Evolutionary conservation across 2,797 vertebrate genomes (phyloP).

Genomic region (Taeniopygia guttata): DNA sequence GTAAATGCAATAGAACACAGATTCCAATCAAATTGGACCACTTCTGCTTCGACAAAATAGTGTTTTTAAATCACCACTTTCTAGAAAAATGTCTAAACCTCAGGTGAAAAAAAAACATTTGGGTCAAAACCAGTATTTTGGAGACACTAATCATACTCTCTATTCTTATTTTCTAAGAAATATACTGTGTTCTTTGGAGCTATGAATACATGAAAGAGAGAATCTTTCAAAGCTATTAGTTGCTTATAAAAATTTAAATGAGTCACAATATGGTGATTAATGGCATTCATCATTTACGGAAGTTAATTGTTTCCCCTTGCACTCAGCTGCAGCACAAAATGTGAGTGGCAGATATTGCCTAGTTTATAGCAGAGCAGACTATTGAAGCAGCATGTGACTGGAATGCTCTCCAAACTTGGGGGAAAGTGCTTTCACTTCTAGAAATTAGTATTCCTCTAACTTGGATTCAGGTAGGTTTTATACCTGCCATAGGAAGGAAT

Average conservation of each 20-base stretch:
- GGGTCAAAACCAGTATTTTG: not conserved
- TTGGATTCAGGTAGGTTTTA: not conserved
- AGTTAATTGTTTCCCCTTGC: not conserved
- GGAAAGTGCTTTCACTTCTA: not conserved
- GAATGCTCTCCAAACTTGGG: not conserved
- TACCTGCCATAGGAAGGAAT: not conserved
- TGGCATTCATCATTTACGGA: not conserved
- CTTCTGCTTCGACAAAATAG: not conserved
- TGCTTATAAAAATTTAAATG: not conserved
- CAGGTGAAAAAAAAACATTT: not conserved
- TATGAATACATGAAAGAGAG: not conserved
- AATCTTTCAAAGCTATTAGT: not conserved
- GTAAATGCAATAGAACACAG: not conserved
- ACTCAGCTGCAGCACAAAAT: not conserved
- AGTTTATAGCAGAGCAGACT: not conserved
- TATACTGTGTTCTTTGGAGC: not conserved
- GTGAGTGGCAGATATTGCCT: not conserved
- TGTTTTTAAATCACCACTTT: not conserved
- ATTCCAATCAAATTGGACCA: not conserved
- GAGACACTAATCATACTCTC: not conserved
- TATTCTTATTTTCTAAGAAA: not conserved
- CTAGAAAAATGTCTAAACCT: not conserved
- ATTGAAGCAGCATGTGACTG: not conserved
- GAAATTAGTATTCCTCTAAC: not conserved
- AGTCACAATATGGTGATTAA: not conserved